Evolutionary conservation across 2,888 invertebrate genomes (phyloP), one percentile per base, ranked within the genome.

Genomic region (Seira ritae): DNA sequence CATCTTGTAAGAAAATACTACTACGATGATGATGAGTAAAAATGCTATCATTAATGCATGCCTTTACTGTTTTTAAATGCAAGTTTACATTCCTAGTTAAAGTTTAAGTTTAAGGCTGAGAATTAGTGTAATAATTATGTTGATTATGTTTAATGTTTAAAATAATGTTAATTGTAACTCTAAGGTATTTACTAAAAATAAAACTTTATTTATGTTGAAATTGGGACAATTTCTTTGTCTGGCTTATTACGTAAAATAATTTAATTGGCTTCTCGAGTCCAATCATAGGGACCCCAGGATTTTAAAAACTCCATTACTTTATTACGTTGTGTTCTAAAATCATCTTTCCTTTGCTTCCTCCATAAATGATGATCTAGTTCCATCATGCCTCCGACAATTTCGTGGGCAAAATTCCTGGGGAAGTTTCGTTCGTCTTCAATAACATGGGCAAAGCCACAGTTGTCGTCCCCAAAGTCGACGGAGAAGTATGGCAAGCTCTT

Each of bases 401-500:
- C 98, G 94, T 95, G 95, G 3, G 97, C 99, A 93, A 98, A 99
- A 91, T 95, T 95, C 73, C 90, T 91, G 0, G 98, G 96, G 91
- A 99, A 99, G 55, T 93, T 90, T 78, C 94, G 92, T 90, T 97
- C 96, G 91, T 99, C 96, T 92, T 99, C 99, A 89, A 99, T 97
- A 0, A 99, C 96, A 92, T 99, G 99, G 68, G 98, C 99, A 92
- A 95, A 99, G 0, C 99, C 99, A 31, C 91, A 90, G 73, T 95
- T 94, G 65, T 95, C 94, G 92, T 95, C 94, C 19, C 97, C 98
- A 92, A 99, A 99, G 91, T 97, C 95, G 0, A 99, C 95, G 92
- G 95, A 94, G 91, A 99, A 98, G 91, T 99, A 99, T 0, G 98
- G 96, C 86, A 99, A 93, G 0, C 97, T 97, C 91, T 96, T 97